Base-by-base conservation (phyloP, 2,888 invertebrate species). In the Temnothorax unifasciatus region DNA sequence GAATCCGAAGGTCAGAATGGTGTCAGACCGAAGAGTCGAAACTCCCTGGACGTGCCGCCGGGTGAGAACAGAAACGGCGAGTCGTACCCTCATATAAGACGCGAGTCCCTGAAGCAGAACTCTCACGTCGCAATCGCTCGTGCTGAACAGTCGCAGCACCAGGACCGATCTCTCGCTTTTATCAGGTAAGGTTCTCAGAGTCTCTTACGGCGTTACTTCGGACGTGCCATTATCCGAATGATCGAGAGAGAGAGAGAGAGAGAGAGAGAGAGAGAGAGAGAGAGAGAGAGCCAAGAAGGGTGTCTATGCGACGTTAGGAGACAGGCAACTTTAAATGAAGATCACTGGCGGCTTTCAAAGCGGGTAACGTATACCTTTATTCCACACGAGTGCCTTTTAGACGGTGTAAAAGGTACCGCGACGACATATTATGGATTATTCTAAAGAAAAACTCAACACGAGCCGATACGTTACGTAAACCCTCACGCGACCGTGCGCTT, bases 111-210 rank as follows among this genome's bases (percentile, higher is more conserved):
- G 13, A 93, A 93, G 82, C 81, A 90, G 8, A 84, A 89, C 79
- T 84, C 90, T 13, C 47, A 38, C 4, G 25, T 21, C 44, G 68
- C 87, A 41, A 88, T 89, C 41, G 83, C 88, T 63, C 69, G 47
- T 38, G 89, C 90, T 38, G 88, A 88, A 66, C 91, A 92, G 81
- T 92, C 93, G 75, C 90, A 91, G 44, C 89, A 91, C 76, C 92
- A 92, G 50, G 50, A 73, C 18, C 79, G 59, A 50, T 74, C 91
- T 25, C 83, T 91, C 25, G 91, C 92, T 21, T 94, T 93, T 79
- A 94, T 94, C 86, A 94, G 94, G 94, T 93, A 88, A 50, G 25
- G 13, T 13, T 38, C 38, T 87, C 8, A 41, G 34, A 44, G 21
- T 52, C 15, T 68, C 29, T n/a, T 29, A 18, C 0, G 5, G 34